Base-by-base conservation (phyloP, 2,113 vertebrate genomes). In the Neoarius graeffei region DNA sequence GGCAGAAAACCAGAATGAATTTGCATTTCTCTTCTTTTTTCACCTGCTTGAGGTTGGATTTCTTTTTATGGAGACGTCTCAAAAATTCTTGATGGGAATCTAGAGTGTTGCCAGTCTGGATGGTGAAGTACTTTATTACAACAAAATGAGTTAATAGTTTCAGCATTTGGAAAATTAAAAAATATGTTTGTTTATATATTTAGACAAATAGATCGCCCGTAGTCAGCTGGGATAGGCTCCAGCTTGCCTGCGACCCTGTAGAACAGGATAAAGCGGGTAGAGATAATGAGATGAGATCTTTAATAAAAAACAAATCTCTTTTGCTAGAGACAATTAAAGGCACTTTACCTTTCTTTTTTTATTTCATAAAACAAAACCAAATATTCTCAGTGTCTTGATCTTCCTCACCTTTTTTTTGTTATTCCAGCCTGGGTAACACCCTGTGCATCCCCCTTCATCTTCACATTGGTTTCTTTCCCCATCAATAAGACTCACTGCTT, bases 1-100 rank as follows among this genome's bases (percentile, higher is more conserved):
- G 25, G 81, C 88, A 89, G 59, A 80, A 84, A 86, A 73, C 80
- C 52, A 86, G 1, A 15, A 87, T 79, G 25, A 84, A 52, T 62
- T 89, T 14, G 27, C 54, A 81, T 0, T 50, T 4, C 0, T 27
- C 1, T 59, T n/a, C 17, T 48, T 8, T 23, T 23, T 10, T 6
- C 62, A 35, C 52, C 13, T 60, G 50, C 19, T 30, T 19, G 9
- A 79, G n/a, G 19, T 1, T n/a, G 54, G 27, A 5, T 67, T 52
- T 83, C 13, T 50, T 14, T 42, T 3, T 1, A 62, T 62, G 67
- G 2, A 88, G 60, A 10, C 1, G 0, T 27, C 30, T 50, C n/a
- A 81, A 42, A 85, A 88, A 60, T 0, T 52, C 4, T 19, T 23
- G 6, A 42, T 11, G 48, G 30, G 6, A 9, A 13, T 17, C 15